phyloP scores from a whole-genome alignment of 2,888 invertebrate genomes.

The Adineta ricciae region DNA sequence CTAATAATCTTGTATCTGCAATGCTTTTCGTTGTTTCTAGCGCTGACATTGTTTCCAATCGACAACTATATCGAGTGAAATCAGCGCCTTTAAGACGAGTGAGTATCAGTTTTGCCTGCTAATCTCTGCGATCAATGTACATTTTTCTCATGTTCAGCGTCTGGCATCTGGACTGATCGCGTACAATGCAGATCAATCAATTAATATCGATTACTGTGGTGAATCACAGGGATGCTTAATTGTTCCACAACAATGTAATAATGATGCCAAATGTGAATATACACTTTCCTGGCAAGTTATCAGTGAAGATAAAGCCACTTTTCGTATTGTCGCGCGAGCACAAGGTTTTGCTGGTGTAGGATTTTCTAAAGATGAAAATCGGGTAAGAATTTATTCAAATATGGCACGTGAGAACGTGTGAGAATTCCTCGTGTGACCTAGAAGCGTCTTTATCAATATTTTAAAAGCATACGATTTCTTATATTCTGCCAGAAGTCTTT shows the following conservation, averaged over 20 bases:
- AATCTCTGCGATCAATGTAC: neutral
- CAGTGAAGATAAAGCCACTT: neutral
- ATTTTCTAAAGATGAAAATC: neutral
- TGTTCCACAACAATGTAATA: constrained; percentile 14
- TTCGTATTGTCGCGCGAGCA: neutral
- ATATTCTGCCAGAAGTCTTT: no score
- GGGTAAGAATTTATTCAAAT: neutral
- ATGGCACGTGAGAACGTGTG: no score
- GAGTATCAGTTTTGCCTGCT: neutral
- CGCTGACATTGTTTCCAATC: neutral
- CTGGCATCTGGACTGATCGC: neutral
- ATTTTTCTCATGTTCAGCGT: neutral
- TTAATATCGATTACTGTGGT: neutral
- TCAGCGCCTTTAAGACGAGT: neutral
- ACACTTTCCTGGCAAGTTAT: neutral
- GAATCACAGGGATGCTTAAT: neutral
- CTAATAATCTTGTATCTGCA: neutral
- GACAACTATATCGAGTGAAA: neutral
- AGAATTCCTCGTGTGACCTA: no score
- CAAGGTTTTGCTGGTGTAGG: neutral
- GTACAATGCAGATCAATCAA: neutral
- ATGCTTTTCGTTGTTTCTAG: neutral
- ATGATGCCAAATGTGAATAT: neutral
- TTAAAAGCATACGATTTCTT: no score
- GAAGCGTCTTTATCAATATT: no score